Base-by-base conservation (phyloP, 2,888 invertebrate genomes). In the Heliconius erato region DNA sequence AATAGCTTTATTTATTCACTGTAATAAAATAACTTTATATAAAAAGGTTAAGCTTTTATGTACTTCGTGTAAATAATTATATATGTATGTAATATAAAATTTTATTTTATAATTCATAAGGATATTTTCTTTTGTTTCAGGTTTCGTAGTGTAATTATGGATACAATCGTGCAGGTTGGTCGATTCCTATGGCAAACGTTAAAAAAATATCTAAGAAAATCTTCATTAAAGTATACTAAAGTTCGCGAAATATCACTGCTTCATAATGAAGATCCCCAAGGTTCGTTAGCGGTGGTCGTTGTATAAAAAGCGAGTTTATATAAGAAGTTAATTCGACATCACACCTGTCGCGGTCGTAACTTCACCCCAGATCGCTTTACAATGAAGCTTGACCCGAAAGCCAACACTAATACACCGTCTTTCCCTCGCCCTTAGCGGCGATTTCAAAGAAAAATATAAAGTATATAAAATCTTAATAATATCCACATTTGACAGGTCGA, bases 321-420 rank as follows among this genome's bases (percentile, higher is more conserved):
- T 93, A 94, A 94, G 92, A 94, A 93, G 94, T 95, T 95, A 95
- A 96, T 95, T 95, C 93, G 91, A 90, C 92, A 93, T 94, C 94
- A 93, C 95, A 96, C 95, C 95, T 95, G 95, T 95, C 95, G 89
- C 91, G 93, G 90, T 95, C 95, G 94, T 95, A 95, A 95, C 94
- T 95, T 92, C 88, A 90, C 93, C 94, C 89, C 90, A 90, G 91
- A 91, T 93, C 88, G 92, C 90, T 92, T 91, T 91, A 95, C 95
- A 94, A 95, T 94, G 94, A 92, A 94, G 92, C 91, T 89, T 91
- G 92, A 90, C 91, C 91, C 90, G 91, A 89, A 81, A 65, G 90
- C 88, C 89, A 89, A 89, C 90, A 90, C 91, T 92, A 94, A 94
- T 94, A 94, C 93, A 91, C 91, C 89, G 90, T 90, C 90, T 90